phyloP scores from a whole-genome alignment of 2,797 vertebrate species.

The Sebastes miniatus region DNA sequence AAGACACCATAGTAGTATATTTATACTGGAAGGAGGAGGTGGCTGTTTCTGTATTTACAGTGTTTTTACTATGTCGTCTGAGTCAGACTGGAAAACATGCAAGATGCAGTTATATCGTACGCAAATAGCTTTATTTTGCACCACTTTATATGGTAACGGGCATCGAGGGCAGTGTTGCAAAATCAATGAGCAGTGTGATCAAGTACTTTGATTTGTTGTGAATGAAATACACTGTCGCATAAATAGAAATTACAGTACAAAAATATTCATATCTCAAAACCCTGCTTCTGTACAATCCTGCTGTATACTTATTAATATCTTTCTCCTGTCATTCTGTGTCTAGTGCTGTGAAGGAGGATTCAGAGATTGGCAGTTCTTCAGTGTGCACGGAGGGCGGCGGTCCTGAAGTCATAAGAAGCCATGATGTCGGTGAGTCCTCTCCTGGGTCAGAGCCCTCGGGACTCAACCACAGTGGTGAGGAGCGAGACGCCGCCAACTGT shows the following conservation, averaged over 20 bases:
- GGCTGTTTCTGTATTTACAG: neutral
- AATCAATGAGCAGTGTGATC: neutral
- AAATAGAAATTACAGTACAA: neutral
- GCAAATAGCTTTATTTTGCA: neutral
- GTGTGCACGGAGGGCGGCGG: neutral
- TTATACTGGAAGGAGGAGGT: neutral
- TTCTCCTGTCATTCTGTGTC: neutral
- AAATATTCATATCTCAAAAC: neutral
- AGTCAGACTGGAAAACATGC: neutral
- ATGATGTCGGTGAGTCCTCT: conserved; percentile 26
- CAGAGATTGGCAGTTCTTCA: neutral
- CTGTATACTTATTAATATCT: neutral
- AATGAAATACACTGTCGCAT: neutral
- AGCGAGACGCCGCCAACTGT: conserved; percentile 13
- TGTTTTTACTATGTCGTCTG: neutral
- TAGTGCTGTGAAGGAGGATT: conserved; percentile 39
- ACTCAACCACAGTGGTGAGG: conserved; percentile 34
- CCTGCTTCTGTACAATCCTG: neutral
- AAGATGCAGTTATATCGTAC: neutral
- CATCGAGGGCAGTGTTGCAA: neutral
- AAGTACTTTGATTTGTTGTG: neutral
- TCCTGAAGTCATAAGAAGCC: conserved; percentile 17
- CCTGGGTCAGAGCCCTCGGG: conserved; percentile 25
- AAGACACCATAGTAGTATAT: neutral
- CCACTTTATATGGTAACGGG: neutral